A percentile compares a stretch with the other conserved stretches of the same genome.
These are phyloP conservation scores for Serinus canaria DNA, from an alignment of 2,113 vertebrate species.

Conservation along the genomic window DNA sequence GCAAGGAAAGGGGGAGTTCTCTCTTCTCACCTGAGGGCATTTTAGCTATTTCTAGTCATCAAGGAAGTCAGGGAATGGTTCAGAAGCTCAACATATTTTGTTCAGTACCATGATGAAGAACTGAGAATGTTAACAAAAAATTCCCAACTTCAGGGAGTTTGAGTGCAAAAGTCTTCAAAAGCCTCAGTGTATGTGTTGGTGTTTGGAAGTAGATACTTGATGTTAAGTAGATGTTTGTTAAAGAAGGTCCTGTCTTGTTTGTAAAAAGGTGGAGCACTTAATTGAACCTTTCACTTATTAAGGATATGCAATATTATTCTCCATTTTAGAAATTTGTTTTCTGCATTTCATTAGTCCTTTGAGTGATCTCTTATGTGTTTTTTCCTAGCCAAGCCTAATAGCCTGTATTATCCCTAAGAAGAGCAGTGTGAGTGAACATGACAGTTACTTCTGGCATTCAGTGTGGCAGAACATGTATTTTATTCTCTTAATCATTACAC, in stretches of 20 bases:
- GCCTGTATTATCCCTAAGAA: not conserved
- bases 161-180: not conserved
- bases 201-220: not conserved
- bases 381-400: not conserved
- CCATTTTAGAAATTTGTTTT: not conserved
- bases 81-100: not conserved
- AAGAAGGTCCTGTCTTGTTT: not conserved
- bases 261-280: not conserved
- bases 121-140: not conserved
- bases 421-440: not conserved
- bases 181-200: not conserved
- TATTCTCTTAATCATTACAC: not conserved
- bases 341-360: not conserved
- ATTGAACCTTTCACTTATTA: not conserved
- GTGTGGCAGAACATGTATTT: not conserved
- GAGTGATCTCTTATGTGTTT: not conserved
- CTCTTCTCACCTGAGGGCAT: not conserved
- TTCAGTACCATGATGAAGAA: not conserved
- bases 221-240: not conserved
- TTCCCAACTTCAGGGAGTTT: not conserved
- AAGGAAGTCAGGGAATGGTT: not conserved
- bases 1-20: not conserved
- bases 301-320: not conserved
- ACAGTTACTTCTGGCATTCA: constrained; percentile 28
- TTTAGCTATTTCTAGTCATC: not conserved